These are phyloP conservation scores for Andrena camellia DNA, from an alignment of 2,888 invertebrate genomes.

Conservation along the genomic window DNA sequence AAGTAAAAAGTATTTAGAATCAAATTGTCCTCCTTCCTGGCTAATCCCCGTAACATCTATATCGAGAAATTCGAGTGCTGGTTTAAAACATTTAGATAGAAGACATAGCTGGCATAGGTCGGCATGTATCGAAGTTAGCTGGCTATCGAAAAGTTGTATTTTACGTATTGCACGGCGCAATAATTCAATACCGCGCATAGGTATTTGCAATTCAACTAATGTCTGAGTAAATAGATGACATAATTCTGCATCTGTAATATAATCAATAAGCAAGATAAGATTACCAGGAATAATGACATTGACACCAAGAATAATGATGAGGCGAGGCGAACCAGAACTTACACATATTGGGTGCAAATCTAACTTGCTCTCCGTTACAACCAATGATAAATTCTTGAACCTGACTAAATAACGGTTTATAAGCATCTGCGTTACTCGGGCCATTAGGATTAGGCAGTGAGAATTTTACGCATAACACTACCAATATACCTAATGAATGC, in stretches of 20 bases:
- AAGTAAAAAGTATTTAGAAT: constrained; percentile 95
- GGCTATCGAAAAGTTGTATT: constrained; percentile 94
- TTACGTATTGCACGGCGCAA: constrained; percentile 94
- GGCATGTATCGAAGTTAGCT: constrained; percentile 97
- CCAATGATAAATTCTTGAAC: constrained; percentile 94
- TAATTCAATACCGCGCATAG: constrained; percentile 93
- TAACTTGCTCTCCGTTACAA: constrained; percentile 95
- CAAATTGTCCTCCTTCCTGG: constrained; percentile 93
- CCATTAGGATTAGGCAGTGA: constrained; percentile 85
- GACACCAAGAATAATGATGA: not conserved
- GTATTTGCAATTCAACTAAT: constrained; percentile 91
- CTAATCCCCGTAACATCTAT: constrained; percentile 96
- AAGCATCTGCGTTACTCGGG: constrained; percentile 71
- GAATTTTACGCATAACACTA: constrained; percentile 93
- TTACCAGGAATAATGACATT: not conserved
- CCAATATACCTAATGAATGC: constrained; percentile 95
- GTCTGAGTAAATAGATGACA: constrained; percentile 94
- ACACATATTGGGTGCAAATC: constrained; percentile 95
- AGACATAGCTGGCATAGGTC: constrained; percentile 97
- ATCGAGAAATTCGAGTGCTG: constrained; percentile 94
- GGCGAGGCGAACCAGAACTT: constrained; percentile 83
- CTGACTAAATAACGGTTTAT: constrained; percentile 89
- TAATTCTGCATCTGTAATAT: constrained; percentile 92
- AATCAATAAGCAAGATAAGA: not conserved
- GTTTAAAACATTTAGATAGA: constrained; percentile 95